Evolutionary conservation across 2,113 vertebrate species (phyloP).

Genomic region (Cercopithecus mona): DNA sequence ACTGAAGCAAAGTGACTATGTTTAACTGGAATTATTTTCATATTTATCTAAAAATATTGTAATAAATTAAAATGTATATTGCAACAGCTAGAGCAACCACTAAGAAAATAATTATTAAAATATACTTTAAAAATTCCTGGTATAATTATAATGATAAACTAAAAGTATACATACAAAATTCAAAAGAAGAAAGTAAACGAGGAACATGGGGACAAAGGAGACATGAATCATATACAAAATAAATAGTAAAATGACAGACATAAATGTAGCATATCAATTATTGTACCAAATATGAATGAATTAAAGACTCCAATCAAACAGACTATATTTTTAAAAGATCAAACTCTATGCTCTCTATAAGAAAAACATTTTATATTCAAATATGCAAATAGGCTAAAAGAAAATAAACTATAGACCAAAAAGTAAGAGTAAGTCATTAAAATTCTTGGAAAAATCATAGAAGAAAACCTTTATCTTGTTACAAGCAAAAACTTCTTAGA

Average conservation of each 20-base stretch:
- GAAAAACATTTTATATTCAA: not conserved
- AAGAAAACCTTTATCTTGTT: not conserved
- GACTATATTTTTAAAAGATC: not conserved
- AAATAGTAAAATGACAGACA: not conserved
- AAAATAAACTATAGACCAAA: not conserved
- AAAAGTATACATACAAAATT: not conserved
- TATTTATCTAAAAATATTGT: not conserved
- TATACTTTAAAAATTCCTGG: not conserved
- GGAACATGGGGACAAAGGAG: not conserved
- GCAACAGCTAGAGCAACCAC: not conserved
- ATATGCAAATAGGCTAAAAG: not conserved
- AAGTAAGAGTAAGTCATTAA: not conserved
- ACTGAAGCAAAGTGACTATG: not conserved
- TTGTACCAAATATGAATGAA: not conserved
- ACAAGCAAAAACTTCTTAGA: not conserved
- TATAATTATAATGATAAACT: not conserved
- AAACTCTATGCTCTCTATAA: not conserved
- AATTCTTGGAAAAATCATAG: not conserved
- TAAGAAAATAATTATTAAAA: not conserved
- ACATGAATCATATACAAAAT: not conserved
- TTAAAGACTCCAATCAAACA: not conserved
- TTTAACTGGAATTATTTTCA: not conserved
- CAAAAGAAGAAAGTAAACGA: not conserved
- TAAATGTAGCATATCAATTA: not conserved
- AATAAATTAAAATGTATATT: not conserved